Evolutionary conservation across 2,797 vertebrate genomes (phyloP).

Genomic region (Pangasius sanitwongsei): DNA sequence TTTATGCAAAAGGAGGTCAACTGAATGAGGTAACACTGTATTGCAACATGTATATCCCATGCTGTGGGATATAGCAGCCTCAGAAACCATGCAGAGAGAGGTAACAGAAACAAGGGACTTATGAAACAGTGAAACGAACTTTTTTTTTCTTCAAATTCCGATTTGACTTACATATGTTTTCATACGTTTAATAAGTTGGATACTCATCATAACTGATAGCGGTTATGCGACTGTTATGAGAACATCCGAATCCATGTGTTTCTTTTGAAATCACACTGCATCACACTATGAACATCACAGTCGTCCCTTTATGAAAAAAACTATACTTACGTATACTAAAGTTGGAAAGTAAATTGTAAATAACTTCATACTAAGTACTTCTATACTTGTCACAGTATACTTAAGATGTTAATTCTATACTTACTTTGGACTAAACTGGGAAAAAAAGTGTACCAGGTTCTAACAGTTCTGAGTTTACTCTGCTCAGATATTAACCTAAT

Average conservation of each 20-base stretch:
- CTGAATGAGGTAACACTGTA: conserved; percentile 36
- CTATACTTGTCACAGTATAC: not conserved
- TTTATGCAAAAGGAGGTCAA: conserved; percentile 18
- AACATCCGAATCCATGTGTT: not conserved
- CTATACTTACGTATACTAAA: not conserved
- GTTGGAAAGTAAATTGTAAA: not conserved
- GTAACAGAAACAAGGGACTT: conserved; percentile 23
- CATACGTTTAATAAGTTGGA: not conserved
- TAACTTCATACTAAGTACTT: not conserved
- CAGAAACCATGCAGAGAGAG: not conserved
- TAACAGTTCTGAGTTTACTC: not conserved
- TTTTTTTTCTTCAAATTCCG: not conserved
- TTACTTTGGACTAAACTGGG: not conserved
- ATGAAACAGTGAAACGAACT: conserved; percentile 12
- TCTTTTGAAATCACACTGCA: not conserved
- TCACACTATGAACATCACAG: not conserved
- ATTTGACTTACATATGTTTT: not conserved
- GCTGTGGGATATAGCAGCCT: not conserved
- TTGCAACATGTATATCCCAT: conserved; percentile 24
- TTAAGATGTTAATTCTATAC: not conserved
- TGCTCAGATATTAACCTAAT: not conserved
- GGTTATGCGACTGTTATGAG: not conserved
- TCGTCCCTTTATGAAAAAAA: not conserved
- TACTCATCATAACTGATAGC: not conserved
- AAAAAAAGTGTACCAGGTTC: not conserved